Evolutionary conservation across 2,888 invertebrate species (phyloP).

Genomic region (Drosophila kambysellisi): DNA sequence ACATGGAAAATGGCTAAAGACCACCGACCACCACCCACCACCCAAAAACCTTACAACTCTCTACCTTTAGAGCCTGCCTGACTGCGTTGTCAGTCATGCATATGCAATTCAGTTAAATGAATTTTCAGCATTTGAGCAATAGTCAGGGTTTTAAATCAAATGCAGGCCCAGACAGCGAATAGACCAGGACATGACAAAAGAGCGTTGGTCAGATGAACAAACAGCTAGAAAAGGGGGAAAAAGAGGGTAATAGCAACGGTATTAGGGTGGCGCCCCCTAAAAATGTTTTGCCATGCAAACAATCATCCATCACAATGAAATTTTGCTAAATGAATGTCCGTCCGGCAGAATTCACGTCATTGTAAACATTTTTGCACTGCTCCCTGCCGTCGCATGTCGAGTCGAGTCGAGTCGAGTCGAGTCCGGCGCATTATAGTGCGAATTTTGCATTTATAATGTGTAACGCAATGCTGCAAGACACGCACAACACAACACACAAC

Average conservation of each 20-base stretch:
- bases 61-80: too few relatives aligned
- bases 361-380: slow-evolving; percentile 58
- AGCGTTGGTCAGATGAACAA: slow-evolving; percentile 1
- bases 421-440: slow-evolving; percentile 71
- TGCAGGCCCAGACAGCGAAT: slow-evolving; percentile 9
- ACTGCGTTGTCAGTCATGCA: slow-evolving; percentile 41
- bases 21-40: background rate
- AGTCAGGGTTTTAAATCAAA: slow-evolving; percentile 42
- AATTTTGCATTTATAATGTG: slow-evolving; percentile 78
- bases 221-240: background rate
- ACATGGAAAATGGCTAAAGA: slow-evolving; percentile 7
- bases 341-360: slow-evolving; percentile 38
- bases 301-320: slow-evolving; percentile 76
- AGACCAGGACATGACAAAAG: background rate
- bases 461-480: slow-evolving; percentile 40
- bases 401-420: slow-evolving; percentile 22
- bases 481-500: slow-evolving; percentile 17
- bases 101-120: slow-evolving; percentile 66
- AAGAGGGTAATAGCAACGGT: background rate
- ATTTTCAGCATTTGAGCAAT: slow-evolving; percentile 60
- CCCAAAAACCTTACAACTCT: background rate
- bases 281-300: slow-evolving; percentile 74
- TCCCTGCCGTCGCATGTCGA: slow-evolving; percentile 15
- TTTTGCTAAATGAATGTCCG: slow-evolving; percentile 37
- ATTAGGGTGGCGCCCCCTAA: slow-evolving; percentile 29